phyloP scores from a whole-genome alignment of 2,797 vertebrate species.

The Catamblyrhynchus diadema region DNA sequence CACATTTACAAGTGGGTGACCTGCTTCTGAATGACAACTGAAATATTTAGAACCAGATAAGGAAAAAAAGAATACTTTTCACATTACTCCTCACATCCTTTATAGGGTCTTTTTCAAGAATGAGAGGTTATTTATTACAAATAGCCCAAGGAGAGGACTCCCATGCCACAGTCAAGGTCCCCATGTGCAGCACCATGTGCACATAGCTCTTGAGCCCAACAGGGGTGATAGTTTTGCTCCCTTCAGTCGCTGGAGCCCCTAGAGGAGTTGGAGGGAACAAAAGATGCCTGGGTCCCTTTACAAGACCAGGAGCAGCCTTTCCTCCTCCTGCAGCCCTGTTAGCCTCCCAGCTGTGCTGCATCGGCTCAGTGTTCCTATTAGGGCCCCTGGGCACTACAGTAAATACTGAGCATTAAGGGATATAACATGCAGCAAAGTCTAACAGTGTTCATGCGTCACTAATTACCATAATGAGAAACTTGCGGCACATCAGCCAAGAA shows the following conservation, averaged over 20 bases:
- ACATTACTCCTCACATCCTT: not conserved
- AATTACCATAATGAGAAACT: conserved; percentile 54
- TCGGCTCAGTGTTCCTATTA: not conserved
- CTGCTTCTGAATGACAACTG: conserved; percentile 21
- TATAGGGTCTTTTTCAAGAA: not conserved
- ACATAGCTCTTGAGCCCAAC: not conserved
- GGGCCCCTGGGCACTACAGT: not conserved
- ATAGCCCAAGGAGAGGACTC: not conserved
- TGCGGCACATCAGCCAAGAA: not conserved
- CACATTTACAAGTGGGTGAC: conserved; percentile 21
- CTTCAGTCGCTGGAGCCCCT: not conserved
- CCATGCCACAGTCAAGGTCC: not conserved
- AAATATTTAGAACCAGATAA: not conserved
- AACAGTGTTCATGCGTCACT: conserved; percentile 31
- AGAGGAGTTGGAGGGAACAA: not conserved
- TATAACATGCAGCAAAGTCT: conserved; percentile 11
- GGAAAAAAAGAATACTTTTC: not conserved
- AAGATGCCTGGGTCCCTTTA: not conserved
- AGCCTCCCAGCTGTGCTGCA: not conserved
- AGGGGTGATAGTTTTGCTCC: not conserved
- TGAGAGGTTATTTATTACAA: not conserved
- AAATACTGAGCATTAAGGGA: conserved; percentile 35
- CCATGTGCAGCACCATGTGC: not conserved
- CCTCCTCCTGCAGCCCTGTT: not conserved
- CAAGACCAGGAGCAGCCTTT: not conserved